A percentile compares a stretch with the other conserved stretches of the same genome.
Evolutionary conservation across 1,140 invertebrate species (phyloP).

Genomic region (Melanaphis sacchari): DNA sequence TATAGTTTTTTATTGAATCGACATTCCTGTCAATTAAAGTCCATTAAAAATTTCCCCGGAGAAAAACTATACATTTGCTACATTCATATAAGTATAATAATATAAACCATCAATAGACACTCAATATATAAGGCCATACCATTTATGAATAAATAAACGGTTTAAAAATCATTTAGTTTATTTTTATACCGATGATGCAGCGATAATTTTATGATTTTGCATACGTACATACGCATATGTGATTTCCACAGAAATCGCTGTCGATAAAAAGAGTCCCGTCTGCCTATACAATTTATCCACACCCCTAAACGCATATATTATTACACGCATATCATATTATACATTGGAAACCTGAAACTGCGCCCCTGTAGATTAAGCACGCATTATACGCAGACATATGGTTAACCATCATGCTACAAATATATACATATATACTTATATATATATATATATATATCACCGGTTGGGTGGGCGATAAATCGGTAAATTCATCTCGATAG

Average conservation of each 20-base stretch:
- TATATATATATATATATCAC: background rate
- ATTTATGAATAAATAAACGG: background rate
- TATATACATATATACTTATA: background rate
- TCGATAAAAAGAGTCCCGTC: background rate
- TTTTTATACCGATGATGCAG: background rate
- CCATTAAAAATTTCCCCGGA: background rate
- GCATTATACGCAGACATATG: background rate
- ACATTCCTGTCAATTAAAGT: background rate
- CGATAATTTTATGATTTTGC: background rate
- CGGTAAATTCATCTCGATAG: background rate
- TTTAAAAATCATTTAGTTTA: background rate
- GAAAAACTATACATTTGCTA: background rate
- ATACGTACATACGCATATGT: background rate
- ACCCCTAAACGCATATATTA: background rate
- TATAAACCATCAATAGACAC: background rate
- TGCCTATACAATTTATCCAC: background rate
- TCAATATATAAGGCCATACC: background rate
- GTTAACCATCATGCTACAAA: background rate
- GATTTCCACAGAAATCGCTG: background rate
- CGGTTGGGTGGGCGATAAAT: background rate
- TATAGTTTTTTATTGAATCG: background rate
- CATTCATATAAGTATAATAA: no score
- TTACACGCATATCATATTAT: background rate
- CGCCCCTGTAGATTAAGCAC: background rate
- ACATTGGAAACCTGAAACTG: background rate